Evolutionary conservation across 2,888 invertebrate genomes (phyloP), one percentile per base, ranked within the genome.

Genomic region (Vandiemenella viatica): DNA sequence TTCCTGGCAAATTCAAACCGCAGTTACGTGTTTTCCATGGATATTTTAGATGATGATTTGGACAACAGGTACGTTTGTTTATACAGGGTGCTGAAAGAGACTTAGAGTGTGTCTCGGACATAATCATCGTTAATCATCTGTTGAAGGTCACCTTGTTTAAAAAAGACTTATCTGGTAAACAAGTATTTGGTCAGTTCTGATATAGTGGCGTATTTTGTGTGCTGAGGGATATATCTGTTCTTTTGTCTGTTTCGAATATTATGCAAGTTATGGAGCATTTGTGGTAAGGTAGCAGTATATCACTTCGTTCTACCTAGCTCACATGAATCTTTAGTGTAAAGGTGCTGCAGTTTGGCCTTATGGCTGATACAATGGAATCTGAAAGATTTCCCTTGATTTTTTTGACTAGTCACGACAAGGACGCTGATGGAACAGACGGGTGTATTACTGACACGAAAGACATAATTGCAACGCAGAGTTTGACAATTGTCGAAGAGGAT

Each of bases 21-120:
- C 52, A 48, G 53, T 22, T 46, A 51, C 49, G 51, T 43, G 45
- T 53, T 53, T 53, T 52, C 51, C 50, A 71, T 75, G 70, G 77
- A 76, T 65, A 68, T 76, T 59, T 67, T 76, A 61, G 76, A 77
- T 62, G 68, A 69, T 65, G 74, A 76, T 51, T 67, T 77, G 58
- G 75, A 76, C 62, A 70, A 70, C 68, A 77, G 78, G 79, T 79
- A 75, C 23, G 49, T 51, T 50, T 21, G 19, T 26, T 37, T n/a
- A 17, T 13, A 42, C n/a, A 21, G 21, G 42, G 13, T 21, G 7
- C 21, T 17, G 13, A 42, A 42, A n/a, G 20, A 42, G 21, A 20
- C 21, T 19, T 21, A 42, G n/a, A 19, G n/a, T 20, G n/a, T 21
- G n/a, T 42, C n/a, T 20, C 17, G n/a, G 17, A 20, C 19, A 19